Evolutionary conservation across 2,797 vertebrate genomes (phyloP).

Genomic region (Sebastes vulpes): DNA sequence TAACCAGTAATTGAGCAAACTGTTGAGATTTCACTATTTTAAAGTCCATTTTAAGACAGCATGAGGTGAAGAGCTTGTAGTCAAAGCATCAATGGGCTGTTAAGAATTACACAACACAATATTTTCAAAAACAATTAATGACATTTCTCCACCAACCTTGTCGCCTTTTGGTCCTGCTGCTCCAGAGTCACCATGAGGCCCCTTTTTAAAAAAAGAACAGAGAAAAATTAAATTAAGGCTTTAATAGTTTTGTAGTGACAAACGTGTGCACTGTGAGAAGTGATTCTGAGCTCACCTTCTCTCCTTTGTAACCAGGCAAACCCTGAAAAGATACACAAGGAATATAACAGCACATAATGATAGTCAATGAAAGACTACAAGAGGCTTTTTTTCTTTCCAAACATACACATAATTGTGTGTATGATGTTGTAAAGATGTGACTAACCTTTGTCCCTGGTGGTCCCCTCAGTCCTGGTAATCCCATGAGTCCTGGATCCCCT

Average conservation of each 20-base stretch:
- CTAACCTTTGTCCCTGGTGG: conserved; percentile 91
- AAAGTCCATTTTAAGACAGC: not conserved
- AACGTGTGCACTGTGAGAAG: not conserved
- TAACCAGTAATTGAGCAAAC: not conserved
- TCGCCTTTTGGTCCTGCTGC: conserved; percentile 88
- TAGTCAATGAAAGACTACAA: not conserved
- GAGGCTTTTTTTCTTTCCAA: not conserved
- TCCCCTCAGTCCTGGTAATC: conserved; percentile 92
- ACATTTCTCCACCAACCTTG: conserved; percentile 63
- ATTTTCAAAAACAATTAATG: not conserved
- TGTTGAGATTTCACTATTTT: not conserved
- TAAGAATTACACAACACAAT: not conserved
- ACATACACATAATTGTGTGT: not conserved
- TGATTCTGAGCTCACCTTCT: conserved; percentile 58
- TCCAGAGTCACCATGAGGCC: conserved; percentile 63
- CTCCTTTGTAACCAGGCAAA: conserved; percentile 79
- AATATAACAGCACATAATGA: not conserved
- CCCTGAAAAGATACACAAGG: conserved; percentile 58
- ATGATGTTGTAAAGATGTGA: not conserved
- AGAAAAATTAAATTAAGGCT: not conserved
- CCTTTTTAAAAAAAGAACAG: conserved; percentile 48
- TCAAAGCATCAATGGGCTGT: not conserved
- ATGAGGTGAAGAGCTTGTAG: not conserved
- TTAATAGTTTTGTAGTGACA: not conserved
- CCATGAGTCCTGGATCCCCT: conserved; percentile 88